phyloP scores from a whole-genome alignment of 1,140 invertebrate genomes.

The Drosophila pandora region DNA sequence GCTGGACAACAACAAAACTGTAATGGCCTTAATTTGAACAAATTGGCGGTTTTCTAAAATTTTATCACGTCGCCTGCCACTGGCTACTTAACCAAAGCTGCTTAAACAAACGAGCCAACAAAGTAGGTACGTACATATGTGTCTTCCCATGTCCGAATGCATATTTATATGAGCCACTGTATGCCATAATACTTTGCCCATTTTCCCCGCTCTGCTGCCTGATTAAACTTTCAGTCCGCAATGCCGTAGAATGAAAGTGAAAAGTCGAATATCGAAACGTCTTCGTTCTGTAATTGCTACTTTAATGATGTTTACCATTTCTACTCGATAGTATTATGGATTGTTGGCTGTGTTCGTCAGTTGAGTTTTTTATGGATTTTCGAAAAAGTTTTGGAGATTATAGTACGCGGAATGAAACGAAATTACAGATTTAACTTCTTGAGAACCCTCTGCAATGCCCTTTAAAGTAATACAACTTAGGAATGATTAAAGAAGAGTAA shows the following conservation, averaged over 20 bases:
- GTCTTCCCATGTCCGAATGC: slow-evolving; percentile 10
- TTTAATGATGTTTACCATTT: slow-evolving; percentile 20
- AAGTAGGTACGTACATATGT: slow-evolving; percentile 23
- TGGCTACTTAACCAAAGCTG: slow-evolving; percentile 51
- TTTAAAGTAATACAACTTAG: not conserved
- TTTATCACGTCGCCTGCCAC: slow-evolving; percentile 72
- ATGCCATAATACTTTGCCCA: slow-evolving; percentile 44
- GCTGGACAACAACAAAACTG: slow-evolving; percentile 41
- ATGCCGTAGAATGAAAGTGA: slow-evolving; percentile 69
- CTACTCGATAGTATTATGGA: slow-evolving; percentile 14
- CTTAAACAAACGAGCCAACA: slow-evolving; percentile 53
- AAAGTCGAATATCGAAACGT: slow-evolving; percentile 49
- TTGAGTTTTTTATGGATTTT: slow-evolving; percentile 4
- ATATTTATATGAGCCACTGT: slow-evolving; percentile 19
- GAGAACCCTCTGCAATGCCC: not conserved
- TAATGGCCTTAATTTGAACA: slow-evolving; percentile 75
- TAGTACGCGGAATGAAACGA: not conserved
- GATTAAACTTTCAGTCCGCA: slow-evolving; percentile 53
- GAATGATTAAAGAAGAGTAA: not conserved
- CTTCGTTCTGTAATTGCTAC: slow-evolving; percentile 46
- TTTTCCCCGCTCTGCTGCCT: slow-evolving; percentile 49
- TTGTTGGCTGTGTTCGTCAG: slow-evolving; percentile 6
- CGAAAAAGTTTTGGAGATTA: not conserved
- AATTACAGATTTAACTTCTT: not conserved
- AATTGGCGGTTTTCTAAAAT: slow-evolving; percentile 79